Base-by-base conservation (phyloP, 2,888 invertebrate genomes). In the Operophtera brumata region DNA sequence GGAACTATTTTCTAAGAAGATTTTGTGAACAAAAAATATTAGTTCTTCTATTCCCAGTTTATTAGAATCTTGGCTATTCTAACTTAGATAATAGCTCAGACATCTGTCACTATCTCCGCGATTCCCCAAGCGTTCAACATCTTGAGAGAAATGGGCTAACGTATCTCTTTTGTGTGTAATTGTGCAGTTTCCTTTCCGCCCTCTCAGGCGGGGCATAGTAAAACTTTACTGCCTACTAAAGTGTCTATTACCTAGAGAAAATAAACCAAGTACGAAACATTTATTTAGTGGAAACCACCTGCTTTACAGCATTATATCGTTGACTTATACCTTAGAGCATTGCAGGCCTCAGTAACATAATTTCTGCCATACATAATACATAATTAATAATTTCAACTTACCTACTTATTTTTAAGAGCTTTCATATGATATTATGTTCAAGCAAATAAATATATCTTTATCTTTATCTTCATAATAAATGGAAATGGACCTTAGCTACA, bases 231-330 rank as follows among this genome's bases (percentile, higher is more conserved):
- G 12, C 36, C 14, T 26, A 36, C 12, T 45, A 36, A 36, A 36
- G 45, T 45, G 36, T 45, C 12, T 35, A 36, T 45, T 36, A 45
- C 45, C 11, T 26, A 37, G 9, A 34, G 37, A 28, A 43, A 34
- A 47, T 37, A 46, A 20, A 42, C 36, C 14, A 35, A 37, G 34
- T 34, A 43, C 40, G 41, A 40, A 45, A 13, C 36, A 36, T 36
- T 36, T 36, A 13, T 36, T 13, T 36, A 13, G 36, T 13, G 8
- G 13, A 36, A 36, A 13, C 12, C 36, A 12, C 13, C 8, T 8
- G 5, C 13, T 30, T 1, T 30, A 30, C 30, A 9, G 30, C 7
- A 30, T 7, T 9, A 30, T 7, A 30, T 30, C 30, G 9, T 30
- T 30, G 8, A 9, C 8, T 30, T 30, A 6, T 3, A 11, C 3